phyloP scores from a whole-genome alignment of 2,888 invertebrate genomes.

The Microplitis manilae region DNA sequence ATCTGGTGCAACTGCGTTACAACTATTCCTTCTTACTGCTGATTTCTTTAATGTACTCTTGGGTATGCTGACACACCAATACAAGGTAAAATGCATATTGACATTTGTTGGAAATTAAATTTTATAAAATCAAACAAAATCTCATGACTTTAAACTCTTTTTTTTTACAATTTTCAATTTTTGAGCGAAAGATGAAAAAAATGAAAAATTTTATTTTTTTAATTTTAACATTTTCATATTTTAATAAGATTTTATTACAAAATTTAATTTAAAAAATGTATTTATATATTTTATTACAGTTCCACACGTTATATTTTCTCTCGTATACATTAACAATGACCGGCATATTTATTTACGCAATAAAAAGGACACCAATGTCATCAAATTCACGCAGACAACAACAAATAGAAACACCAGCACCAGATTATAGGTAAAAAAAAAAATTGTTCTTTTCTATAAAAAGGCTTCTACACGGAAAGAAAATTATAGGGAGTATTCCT shows the following conservation, averaged over 20 bases:
- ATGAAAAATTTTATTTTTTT: neutral
- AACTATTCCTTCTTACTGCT: constrained; percentile 85
- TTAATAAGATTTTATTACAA: neutral
- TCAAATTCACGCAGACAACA: constrained; percentile 66
- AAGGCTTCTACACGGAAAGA: neutral
- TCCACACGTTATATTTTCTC: constrained; percentile 86
- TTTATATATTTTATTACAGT: constrained; percentile 74
- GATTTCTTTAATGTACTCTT: constrained; percentile 88
- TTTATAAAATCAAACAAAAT: no score
- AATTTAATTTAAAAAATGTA: constrained; percentile 15
- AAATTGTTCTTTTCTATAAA: neutral
- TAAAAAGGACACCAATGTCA: constrained; percentile 76
- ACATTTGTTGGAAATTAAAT: no score
- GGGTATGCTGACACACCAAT: constrained; percentile 86
- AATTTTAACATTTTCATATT: neutral
- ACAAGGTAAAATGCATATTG: constrained; percentile 76
- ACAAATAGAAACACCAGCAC: constrained; percentile 66
- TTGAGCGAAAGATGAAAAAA: no score
- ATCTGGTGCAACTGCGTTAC: constrained; percentile 87
- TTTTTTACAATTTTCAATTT: no score
- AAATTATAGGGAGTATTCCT: no score
- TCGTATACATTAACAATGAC: constrained; percentile 84
- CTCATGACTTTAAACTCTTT: no score
- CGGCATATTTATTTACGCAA: constrained; percentile 80
- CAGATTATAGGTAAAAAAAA: constrained; percentile 65